Evolutionary conservation across 2,888 invertebrate genomes (phyloP).

Genomic region (Eupithecia subumbrata): DNA sequence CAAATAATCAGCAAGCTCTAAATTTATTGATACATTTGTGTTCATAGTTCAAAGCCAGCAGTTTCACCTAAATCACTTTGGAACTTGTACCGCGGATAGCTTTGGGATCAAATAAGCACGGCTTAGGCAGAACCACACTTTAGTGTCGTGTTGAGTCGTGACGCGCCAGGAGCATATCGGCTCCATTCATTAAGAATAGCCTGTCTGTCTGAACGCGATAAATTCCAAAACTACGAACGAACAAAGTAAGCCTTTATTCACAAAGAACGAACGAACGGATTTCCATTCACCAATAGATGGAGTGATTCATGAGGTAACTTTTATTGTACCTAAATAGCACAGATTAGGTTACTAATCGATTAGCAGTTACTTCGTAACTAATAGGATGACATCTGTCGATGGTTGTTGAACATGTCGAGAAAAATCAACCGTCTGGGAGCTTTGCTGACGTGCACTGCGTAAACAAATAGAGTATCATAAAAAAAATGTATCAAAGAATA

Average conservation of each 20-base stretch:
- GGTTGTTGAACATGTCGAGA: not conserved
- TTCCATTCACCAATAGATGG: not conserved
- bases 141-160: not conserved
- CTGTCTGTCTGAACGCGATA: not conserved
- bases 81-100: conserved; percentile 13
- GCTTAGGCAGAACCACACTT: not conserved
- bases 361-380: no score
- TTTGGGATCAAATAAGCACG: conserved; percentile 19
- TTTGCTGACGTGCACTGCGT: not conserved
- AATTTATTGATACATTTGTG: conserved; percentile 9
- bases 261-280: not conserved
- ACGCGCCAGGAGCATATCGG: not conserved
- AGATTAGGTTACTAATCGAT: no score
- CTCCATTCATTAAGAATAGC: not conserved
- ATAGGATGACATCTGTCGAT: not conserved
- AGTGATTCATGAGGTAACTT: not conserved
- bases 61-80: conserved; percentile 9
- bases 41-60: conserved; percentile 6
- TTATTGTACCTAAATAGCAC: no score
- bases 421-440: not conserved
- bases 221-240: no score
- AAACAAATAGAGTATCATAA: not conserved
- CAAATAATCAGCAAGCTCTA: not conserved
- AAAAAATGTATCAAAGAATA: not conserved
- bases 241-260: no score